Conservation (phyloP, 2,888 invertebrate species). For the Melipona bicolor region DNA sequence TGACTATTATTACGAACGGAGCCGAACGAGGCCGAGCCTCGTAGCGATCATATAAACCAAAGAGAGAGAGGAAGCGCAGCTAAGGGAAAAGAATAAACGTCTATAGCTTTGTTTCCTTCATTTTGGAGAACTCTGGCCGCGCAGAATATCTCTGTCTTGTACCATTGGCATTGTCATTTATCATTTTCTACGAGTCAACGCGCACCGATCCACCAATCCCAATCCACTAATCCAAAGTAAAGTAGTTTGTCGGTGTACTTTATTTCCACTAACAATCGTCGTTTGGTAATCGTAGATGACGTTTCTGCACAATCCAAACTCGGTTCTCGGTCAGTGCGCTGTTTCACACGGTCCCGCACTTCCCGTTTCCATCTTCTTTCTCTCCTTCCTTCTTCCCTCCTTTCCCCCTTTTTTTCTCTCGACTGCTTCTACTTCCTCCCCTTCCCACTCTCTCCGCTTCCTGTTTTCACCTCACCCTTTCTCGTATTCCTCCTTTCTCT, state of each 20-base stretch:
- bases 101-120: neutral
- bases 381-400: conserved; percentile 11
- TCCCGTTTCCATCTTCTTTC: conserved; percentile 47
- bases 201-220: conserved; percentile 56
- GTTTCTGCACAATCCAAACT: conserved; percentile 25
- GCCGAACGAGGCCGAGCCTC: conserved; percentile 23
- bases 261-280: conserved; percentile 81
- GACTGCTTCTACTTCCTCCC: conserved; percentile 45
- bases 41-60: neutral
- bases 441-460: conserved; percentile 25
- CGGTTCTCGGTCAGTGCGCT: conserved; percentile 34
- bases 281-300: conserved; percentile 74
- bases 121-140: neutral
- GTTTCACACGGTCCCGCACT: conserved; percentile 42
- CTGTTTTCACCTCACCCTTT: conserved; percentile 57
- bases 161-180: neutral
- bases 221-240: conserved; percentile 76
- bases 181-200: conserved; percentile 31
- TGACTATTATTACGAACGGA: conserved; percentile 21
- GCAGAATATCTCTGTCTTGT: neutral
- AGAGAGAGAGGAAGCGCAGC: conserved; percentile 5
- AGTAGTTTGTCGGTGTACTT: conserved; percentile 67
- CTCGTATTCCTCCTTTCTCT: conserved; percentile 29
- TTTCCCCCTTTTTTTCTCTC: conserved; percentile 40
- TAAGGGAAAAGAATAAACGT: neutral